Conservation (phyloP, 2,113 vertebrate species). For the Trachemys scripta region DNA sequence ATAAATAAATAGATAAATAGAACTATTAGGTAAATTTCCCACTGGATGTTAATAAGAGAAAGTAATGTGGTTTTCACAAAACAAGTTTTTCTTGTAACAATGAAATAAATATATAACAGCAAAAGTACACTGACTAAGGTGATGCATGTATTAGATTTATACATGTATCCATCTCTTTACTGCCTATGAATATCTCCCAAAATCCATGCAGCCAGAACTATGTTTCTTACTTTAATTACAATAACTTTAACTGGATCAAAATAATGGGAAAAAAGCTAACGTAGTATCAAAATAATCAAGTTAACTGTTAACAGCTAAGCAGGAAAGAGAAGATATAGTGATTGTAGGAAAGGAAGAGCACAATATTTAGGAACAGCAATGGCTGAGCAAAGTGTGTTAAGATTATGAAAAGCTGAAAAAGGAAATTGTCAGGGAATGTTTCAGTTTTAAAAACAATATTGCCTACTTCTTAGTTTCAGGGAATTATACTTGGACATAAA, state of each 20-base stretch:
- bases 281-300: rapidly evolving
- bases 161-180: neutral
- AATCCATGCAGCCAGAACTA: neutral
- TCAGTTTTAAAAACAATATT: neutral
- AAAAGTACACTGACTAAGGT: neutral
- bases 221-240: rapidly evolving
- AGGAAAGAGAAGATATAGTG: neutral
- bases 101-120: neutral
- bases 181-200: neutral
- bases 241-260: neutral
- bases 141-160: neutral
- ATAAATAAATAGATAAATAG: neutral
- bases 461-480: neutral
- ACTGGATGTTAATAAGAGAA: neutral
- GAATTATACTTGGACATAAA: slow-evolving; percentile 19
- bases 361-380: neutral
- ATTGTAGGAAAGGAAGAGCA: neutral
- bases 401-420: neutral
- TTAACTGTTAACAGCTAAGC: neutral
- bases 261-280: neutral
- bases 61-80: neutral
- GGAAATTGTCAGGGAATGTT: neutral
- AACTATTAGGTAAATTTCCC: neutral
- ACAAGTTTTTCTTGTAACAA: neutral
- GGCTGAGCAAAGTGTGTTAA: neutral